Evolutionary conservation across 2,888 invertebrate species (phyloP).

Genomic region (Drosophila pegasa): DNA sequence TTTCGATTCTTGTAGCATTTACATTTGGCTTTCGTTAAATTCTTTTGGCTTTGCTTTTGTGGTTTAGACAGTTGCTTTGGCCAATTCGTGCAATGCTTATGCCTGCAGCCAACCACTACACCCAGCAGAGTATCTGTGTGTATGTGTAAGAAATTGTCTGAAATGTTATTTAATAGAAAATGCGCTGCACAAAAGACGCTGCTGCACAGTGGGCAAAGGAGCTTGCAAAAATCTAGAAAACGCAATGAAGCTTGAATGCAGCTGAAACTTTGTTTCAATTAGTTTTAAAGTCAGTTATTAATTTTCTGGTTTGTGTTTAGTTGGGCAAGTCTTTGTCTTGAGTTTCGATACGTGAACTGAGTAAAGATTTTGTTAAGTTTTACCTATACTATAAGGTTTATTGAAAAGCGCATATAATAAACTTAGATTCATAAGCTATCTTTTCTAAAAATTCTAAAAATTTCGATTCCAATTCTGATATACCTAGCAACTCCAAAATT

Average conservation of each 20-base stretch:
- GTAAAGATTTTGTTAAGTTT: neutral
- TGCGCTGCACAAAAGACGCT: slow-evolving; percentile 51
- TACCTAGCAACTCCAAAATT: too few relatives aligned
- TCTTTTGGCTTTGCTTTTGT: slow-evolving; percentile 25
- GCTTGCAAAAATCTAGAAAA: neutral
- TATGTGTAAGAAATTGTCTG: slow-evolving; percentile 59
- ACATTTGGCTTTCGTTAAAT: slow-evolving; percentile 5
- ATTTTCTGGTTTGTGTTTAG: neutral
- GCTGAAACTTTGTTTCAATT: neutral
- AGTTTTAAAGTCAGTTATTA: neutral
- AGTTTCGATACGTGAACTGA: neutral
- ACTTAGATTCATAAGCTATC: neutral
- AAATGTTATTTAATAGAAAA: slow-evolving; percentile 73
- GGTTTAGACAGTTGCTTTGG: slow-evolving; percentile 53
- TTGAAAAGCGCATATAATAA: neutral
- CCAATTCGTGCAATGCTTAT: slow-evolving; percentile 33
- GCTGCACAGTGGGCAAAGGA: neutral
- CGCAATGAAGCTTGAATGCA: neutral
- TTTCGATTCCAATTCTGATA: too few relatives aligned
- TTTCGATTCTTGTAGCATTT: slow-evolving; percentile 4
- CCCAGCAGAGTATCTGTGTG: neutral
- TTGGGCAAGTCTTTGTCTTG: neutral
- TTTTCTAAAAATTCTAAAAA: too few relatives aligned
- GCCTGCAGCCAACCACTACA: slow-evolving; percentile 17
- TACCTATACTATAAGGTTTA: neutral